A percentile compares a stretch with the other conserved stretches of the same genome.
Evolutionary conservation across 2,113 vertebrate genomes (phyloP).

Genomic region (Astatoreochromis straeleni): DNA sequence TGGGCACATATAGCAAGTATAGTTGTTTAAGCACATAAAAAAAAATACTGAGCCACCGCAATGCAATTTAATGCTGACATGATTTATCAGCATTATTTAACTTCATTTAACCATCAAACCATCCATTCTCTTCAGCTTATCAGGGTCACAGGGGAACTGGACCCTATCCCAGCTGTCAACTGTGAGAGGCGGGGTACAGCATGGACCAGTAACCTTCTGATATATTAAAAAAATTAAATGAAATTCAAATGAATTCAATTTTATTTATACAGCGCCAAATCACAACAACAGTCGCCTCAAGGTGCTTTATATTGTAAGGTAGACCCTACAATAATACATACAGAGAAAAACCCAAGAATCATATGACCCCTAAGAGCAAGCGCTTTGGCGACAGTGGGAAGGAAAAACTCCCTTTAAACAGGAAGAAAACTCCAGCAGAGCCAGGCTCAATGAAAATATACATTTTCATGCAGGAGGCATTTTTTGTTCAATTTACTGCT

Average conservation of each 20-base stretch:
- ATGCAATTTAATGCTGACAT: neutral
- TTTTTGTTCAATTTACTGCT: neutral
- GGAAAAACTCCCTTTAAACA: neutral
- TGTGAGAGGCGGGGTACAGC: neutral
- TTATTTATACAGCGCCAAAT: neutral
- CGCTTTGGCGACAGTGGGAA: neutral
- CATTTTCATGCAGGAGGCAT: neutral
- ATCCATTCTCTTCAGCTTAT: neutral
- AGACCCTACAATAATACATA: neutral
- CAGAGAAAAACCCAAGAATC: fast-evolving
- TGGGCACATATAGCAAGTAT: neutral
- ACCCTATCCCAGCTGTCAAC: neutral
- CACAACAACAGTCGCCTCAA: neutral
- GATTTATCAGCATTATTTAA: neutral
- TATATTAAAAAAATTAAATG: neutral
- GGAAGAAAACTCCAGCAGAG: neutral
- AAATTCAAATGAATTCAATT: neutral
- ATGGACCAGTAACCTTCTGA: neutral
- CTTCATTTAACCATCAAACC: neutral
- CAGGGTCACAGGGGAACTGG: neutral
- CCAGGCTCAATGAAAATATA: neutral
- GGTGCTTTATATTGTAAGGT: neutral
- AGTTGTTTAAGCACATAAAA: neutral
- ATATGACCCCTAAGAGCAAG: neutral
- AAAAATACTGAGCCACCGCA: neutral